Evolutionary conservation across 2,888 invertebrate species (phyloP), one percentile per base, ranked within the genome.

Genomic region (Metellina segmentata): DNA sequence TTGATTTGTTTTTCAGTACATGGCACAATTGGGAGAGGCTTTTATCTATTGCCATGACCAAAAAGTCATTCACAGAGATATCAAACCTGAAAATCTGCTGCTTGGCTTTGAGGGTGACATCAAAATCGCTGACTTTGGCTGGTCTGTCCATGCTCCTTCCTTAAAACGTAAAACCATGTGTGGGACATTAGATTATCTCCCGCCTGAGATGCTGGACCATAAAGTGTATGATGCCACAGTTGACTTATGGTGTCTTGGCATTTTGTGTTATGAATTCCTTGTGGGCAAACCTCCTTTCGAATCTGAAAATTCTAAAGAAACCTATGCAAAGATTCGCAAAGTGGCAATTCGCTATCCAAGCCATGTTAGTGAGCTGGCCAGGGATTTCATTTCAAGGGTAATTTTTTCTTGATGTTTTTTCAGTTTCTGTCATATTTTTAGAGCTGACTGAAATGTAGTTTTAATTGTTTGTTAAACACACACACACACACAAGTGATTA

Each of bases 71-170:
- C 95, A 95, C 93, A 93, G 98, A 93, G 99, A 99, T 94, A 98
- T 99, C n/a, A 99, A 99, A 95, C 99, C 99, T 0, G 99, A 99
- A 95, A 99, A 99, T 95, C 95, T 99, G 75, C 95, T 99, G 7
- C 96, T 99, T 6, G 98, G 98, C 1, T 96, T 96, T 90, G 96
- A 97, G 90, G 97, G 97, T 72, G 94, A 95, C 16, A 95, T 99
- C 0, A 99, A 99, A 96, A 97, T 99, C 93, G 99, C 98, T 8
- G 99, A 99, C 95, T 99, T 99, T 95, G 99, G 99, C 13, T 99
- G 99, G 99, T 98, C 99, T 0, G 99, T 99, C 0, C 99, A 99
- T 95, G 98, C 99, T 0, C 98, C 98, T 7, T 94, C 94, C 19
- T 94, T 94, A 20, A 94, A 77, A 95, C 96, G 99, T 78, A 97